These are phyloP conservation scores for Sarcophaga rosellei DNA, from an alignment of 2,888 invertebrate species.

Conservation along the genomic window DNA sequence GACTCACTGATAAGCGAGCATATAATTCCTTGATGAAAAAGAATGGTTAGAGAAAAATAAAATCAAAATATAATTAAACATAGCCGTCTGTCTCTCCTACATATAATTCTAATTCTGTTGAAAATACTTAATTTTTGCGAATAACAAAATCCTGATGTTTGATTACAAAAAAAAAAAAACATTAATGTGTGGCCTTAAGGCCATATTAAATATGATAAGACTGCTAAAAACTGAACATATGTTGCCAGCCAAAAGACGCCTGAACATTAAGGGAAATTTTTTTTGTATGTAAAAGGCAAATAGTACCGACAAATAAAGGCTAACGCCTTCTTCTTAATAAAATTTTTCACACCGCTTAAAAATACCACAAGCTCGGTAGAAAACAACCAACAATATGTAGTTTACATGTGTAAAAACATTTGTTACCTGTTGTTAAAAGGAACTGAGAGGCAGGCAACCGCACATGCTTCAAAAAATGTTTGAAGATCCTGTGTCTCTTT, in stretches of 20 bases:
- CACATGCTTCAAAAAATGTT: no score
- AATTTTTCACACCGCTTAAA: neutral
- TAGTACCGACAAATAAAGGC: neutral
- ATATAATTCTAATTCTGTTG: no score
- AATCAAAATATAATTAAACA: no score
- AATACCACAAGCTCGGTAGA: neutral
- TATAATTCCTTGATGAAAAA: neutral
- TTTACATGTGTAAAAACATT: conserved; percentile 30
- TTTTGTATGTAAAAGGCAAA: neutral
- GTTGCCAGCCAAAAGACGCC: neutral
- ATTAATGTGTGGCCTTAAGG: conserved; percentile 1
- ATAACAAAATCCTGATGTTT: no score
- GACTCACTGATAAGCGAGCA: conserved; percentile 13
- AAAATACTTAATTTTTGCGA: no score
- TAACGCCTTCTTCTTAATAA: conserved; percentile 32
- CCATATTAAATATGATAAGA: neutral
- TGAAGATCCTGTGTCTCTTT: neutral
- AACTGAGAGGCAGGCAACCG: neutral
- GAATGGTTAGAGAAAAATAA: no score
- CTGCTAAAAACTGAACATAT: neutral
- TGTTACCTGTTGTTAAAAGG: conserved; percentile 35
- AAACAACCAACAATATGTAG: neutral
- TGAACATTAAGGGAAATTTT: neutral
- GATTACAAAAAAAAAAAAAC: neutral
- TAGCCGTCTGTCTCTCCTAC: no score